A percentile compares a stretch with the other conserved stretches of the same genome.
Evolutionary conservation across 2,113 vertebrate species (phyloP).

Genomic region (Ailuropoda melanoleuca): DNA sequence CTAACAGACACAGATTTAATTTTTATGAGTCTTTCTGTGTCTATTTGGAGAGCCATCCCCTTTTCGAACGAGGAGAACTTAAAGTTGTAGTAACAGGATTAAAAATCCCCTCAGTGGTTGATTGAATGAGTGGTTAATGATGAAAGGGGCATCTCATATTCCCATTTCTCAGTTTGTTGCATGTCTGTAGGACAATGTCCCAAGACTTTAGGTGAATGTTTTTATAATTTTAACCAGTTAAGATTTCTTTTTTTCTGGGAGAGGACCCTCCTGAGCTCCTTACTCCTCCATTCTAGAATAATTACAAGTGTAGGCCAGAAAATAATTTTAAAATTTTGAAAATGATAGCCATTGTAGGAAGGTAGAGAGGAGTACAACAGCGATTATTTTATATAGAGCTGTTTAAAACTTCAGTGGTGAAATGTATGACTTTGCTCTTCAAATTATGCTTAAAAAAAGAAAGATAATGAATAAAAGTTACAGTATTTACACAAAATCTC

Average conservation of each 20-base stretch:
- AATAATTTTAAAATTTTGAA: neutral
- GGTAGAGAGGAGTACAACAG: neutral
- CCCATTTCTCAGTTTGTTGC: neutral
- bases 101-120: neutral
- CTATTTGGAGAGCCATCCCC: neutral
- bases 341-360: neutral
- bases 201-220: neutral
- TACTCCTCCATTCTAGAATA: neutral
- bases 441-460: neutral
- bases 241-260: neutral
- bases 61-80: neutral
- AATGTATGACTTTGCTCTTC: neutral
- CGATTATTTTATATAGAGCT: neutral
- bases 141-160: neutral
- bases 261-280: neutral
- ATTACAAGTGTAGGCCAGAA: neutral
- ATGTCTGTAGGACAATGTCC: neutral
- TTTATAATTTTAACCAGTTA: neutral
- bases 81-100: neutral
- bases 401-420: neutral
- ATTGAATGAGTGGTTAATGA: neutral
- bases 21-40: neutral
- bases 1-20: neutral
- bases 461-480: neutral
- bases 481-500: neutral